Percentiles rank a stretch among this genome's conserved stretches.
phyloP scores from a whole-genome alignment of 2,797 vertebrate species.

The Octomys mimax region DNA sequence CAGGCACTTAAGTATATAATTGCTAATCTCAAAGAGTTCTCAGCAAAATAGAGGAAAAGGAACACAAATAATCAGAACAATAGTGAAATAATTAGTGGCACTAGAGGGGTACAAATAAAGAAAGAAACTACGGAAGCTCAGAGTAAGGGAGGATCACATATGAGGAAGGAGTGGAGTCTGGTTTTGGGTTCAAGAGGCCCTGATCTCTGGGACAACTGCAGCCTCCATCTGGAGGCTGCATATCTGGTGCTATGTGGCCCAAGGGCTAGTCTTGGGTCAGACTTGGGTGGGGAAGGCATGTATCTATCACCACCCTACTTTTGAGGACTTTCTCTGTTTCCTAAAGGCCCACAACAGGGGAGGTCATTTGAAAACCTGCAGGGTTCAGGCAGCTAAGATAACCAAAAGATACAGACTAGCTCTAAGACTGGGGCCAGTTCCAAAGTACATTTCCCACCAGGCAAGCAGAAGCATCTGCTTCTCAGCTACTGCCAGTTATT shows the following conservation, averaged over 20 bases:
- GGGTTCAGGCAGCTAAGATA: not conserved
- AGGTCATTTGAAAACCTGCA: not conserved
- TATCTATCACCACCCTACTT: not conserved
- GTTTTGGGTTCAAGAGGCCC: not conserved
- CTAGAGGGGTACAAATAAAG: not conserved
- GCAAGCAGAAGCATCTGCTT: not conserved
- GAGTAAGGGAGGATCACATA: not conserved
- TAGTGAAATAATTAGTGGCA: not conserved
- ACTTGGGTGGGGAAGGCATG: not conserved
- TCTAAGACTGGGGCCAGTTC: not conserved
- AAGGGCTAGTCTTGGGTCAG: not conserved
- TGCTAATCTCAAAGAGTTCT: not conserved
- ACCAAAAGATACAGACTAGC: not conserved
- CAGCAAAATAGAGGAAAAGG: conserved; percentile 23
- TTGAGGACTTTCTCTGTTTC: not conserved
- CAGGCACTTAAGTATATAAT: not conserved
- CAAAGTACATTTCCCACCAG: not conserved
- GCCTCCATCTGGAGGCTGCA: not conserved
- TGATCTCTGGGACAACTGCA: not conserved
- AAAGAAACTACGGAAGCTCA: not conserved
- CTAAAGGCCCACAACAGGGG: not conserved
- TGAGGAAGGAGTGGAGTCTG: not conserved
- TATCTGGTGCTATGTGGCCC: not conserved
- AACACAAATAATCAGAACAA: not conserved
- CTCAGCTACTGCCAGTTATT: not conserved